Evolutionary conservation across 2,888 invertebrate genomes (phyloP), one percentile per base, ranked within the genome.

Genomic region (Caradrina clavipalpis): DNA sequence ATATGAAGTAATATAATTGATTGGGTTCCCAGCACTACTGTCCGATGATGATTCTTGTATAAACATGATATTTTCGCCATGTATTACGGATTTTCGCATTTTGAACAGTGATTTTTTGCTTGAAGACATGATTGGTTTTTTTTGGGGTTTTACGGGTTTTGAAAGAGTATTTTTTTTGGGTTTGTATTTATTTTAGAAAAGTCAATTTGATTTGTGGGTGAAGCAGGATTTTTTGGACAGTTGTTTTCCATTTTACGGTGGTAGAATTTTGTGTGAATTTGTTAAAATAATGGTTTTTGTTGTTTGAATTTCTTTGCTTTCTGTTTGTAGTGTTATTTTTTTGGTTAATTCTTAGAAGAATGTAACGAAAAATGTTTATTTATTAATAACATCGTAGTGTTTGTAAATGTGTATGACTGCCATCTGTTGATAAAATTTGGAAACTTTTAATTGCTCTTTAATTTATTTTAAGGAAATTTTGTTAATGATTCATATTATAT

Each of bases 21-120:
- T 35, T 35, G 35, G 35, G 35, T 35, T 35, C 8, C 35, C 35
- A 35, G 35, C 67, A 13, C 80, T 70, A 11, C 67, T 80, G 0
- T 63, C 62, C 0, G 80, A 80, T 0, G 79, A 82, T 0, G 78
- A 78, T 1, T 79, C 79, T 0, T 69, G 22, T 0, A 64, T 21
- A 0, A 35, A 22, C 0, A 49, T 42, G 0, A 50, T 42, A 1
- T 35, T 68, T 0, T 58, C 55, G 5, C 56, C 70, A 2, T 22
- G 15, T 11, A 15, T 4, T 1, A 31, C 10, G 1, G 51, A 19
- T 2, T 39, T 72, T 8, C 35, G 7, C 8, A 35, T 8, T 22
- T 58, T 72, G 0, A 11, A 0, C 5, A 13, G 4, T 0, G 13
- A 35, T 47, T 22, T 67, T 11, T 39, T 70, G 2, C 2, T 26